These are phyloP conservation scores for Fratercula arctica DNA, from an alignment of 2,797 vertebrate species.

Conservation along the genomic window DNA sequence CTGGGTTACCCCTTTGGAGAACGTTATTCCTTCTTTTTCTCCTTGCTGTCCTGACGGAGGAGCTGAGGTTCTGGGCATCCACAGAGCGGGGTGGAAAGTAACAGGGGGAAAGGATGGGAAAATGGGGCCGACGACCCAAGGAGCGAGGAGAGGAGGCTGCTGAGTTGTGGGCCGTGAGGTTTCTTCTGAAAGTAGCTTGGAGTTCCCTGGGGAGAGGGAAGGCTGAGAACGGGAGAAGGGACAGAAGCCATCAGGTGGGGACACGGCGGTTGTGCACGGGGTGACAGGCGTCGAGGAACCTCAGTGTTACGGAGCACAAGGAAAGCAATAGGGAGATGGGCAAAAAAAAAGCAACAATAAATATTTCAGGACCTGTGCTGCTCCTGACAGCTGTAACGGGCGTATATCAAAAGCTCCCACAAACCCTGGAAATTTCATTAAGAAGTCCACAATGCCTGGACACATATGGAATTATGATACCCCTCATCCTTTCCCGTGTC, in stretches of 20 bases:
- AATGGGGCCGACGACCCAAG: neutral
- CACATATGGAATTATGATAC: slow-evolving; percentile 59
- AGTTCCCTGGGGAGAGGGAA: neutral
- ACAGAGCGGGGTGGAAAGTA: neutral
- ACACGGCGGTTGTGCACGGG: fast-evolving
- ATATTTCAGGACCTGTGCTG: slow-evolving; percentile 13
- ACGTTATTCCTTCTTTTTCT: neutral
- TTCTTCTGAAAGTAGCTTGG: neutral
- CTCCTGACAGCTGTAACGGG: slow-evolving; percentile 11
- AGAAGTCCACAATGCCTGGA: slow-evolving; percentile 50
- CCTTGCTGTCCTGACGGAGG: neutral
- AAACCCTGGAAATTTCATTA: slow-evolving; percentile 67
- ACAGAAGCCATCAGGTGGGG: neutral
- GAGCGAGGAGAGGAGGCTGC: neutral
- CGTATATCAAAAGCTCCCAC: slow-evolving; percentile 32
- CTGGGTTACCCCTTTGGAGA: neutral
- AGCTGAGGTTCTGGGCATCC: neutral
- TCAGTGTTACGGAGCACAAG: neutral
- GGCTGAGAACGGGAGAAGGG: neutral
- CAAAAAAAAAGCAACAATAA: slow-evolving; percentile 2
- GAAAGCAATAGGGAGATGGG: neutral
- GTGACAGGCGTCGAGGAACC: neutral
- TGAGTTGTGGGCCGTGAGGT: neutral
- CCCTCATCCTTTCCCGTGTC: slow-evolving; percentile 54
- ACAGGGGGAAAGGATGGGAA: fast-evolving